Evolutionary conservation across 2,113 vertebrate genomes (phyloP), one percentile per base, ranked within the genome.

Genomic region (Daboia siamensis): DNA sequence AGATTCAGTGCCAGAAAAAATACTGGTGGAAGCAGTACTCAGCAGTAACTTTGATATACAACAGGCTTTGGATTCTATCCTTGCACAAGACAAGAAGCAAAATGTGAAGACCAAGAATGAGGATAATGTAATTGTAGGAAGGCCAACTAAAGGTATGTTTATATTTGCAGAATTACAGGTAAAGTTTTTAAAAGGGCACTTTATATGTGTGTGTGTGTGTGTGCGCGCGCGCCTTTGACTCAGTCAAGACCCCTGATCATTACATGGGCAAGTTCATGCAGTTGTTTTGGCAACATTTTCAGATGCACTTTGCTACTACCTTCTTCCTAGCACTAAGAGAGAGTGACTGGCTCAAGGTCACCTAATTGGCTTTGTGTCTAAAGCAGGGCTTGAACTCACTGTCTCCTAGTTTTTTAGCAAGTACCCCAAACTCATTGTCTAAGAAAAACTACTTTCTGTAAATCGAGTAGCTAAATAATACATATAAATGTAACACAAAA

Each of bases 131-230:
- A 95, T 96, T 95, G 94, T 96, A 95, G 95, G 96, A 94, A 97
- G 97, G 95, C 93, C 92, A 89, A 94, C 98, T 88, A 99, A 98
- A 99, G 99, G 99, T 99, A 99, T 97, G 95, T 94, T 95, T 96
- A 90, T 87, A 95, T 91, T 64, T 2, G 69, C 33, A 52, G 8
- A 89, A 4, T 0, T 90, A 92, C 56, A 90, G 87, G 91, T 80
- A n/a, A 48, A 64, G 1, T 91, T 64, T 51, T 61, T 26, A 20
- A 52, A 87, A 64, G 3, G 13, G 0, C 15, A 2, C 3, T 29
- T 57, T 15, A 48, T 39, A 4, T 52, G 8, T 51, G 2, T 29
- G n/a, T 88, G 64, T 48, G 17, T 8, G 39, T 39, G 39, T 39
- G 39, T 39, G 39, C 39, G 39, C 39, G 39, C 39, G 10, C 15